Evolutionary conservation across 2,888 invertebrate species (phyloP), one percentile per base, ranked within the genome.

Genomic region (Tipula unca): DNA sequence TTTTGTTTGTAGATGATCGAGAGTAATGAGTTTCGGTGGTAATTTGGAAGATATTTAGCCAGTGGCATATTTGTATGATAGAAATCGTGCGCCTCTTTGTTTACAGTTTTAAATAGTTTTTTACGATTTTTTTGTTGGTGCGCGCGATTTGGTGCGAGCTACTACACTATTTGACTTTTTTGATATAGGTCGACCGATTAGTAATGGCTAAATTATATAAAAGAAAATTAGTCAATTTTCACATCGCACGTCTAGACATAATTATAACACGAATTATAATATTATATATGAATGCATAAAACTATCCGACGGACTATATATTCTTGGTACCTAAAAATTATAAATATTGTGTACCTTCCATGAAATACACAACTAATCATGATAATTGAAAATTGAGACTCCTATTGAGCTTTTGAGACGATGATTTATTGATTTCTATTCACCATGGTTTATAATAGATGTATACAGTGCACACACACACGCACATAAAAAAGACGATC

Each of bases 371-470:
- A 69, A 69, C 69, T 69, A 69, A 69, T 69, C 69, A 69, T 69
- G 69, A 69, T 69, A 69, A 69, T 69, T 69, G 69, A 69, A 69
- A 69, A 69, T 20, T 69, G 20, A 69, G 69, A 20, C 69, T 69
- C 69, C 69, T 69, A 69, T 69, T 69, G 69, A 69, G 69, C 69
- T 69, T 25, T 69, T 69, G 25, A 69, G 69, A 13, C 25, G 69
- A 69, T 69, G 69, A 69, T 69, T 69, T 69, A 69, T 69, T 69
- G 69, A 69, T 69, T 69, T 69, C 69, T 20, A 69, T 69, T 48
- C 48, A 48, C 5, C n/a, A 48, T 48, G 48, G 48, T 48, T 3
- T 48, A 17, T 17, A n/a, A n/a, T n/a, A n/a, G n/a, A 17, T 17
- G 3, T 48, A 48, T 48, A 48, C 17, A n/a, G n/a, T n/a, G n/a